Evolutionary conservation across 2,797 vertebrate genomes (phyloP), one percentile per base, ranked within the genome.

Genomic region (Tragelaphus eurycerus): DNA sequence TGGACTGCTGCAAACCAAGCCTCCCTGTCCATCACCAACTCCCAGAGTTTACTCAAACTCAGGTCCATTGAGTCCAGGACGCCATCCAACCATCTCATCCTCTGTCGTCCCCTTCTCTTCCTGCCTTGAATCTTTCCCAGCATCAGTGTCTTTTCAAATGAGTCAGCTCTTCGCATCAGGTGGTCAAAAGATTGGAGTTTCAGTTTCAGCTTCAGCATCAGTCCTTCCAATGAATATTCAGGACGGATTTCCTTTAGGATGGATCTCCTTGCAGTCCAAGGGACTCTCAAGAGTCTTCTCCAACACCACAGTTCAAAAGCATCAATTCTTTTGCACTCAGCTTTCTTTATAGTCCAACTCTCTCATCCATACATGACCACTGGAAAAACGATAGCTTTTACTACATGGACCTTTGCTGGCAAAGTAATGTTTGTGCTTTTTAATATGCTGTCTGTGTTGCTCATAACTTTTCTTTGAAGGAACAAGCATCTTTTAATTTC

Each of bases 371-470:
- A 34, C 17, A 11, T 34, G 17, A 19, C 17, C 1, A 67, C 9
- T 11, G 17, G n/a, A 67, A 3, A 67, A 67, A 67, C 0, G 1
- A 21, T 21, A 67, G 64, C n/a, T 67, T 67, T 11, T 17, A 67
- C n/a, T 34, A 67, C 4, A 34, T 0, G 0, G 17, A 67, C 10
- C 17, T 67, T 34, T 34, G 64, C 10, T 34, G 17, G n/a, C n/a
- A 67, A 67, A 34, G 9, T 67, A 34, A 67, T 34, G n/a, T 34
- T 17, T 21, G 17, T 21, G 17, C n/a, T 67, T 67, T 11, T 67
- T 34, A 67, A 67, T 21, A 67, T 34, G 64, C 9, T 67, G 1
- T 67, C n/a, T 67, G n/a, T 9, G 19, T 67, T 21, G 64, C 9
- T 67, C 64, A 21, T 11, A 67, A 67, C 64, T 67, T 34, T 34